These are phyloP conservation scores for Caenorhabditis remanei DNA, from an alignment of 1,140 invertebrate species.

Conservation along the genomic window DNA sequence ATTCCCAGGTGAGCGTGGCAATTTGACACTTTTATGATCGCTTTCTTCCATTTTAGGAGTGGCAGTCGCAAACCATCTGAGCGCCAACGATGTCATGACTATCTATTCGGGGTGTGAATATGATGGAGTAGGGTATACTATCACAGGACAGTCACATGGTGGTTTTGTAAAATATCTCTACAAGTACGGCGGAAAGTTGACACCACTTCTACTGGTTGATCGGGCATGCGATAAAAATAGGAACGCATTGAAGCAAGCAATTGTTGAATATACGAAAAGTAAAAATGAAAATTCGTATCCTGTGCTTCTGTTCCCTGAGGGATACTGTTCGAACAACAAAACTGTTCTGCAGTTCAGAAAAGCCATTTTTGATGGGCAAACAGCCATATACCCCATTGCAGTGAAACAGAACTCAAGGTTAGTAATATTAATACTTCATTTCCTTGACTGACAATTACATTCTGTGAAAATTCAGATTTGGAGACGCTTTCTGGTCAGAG, in stretches of 20 bases:
- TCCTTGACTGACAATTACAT: no score
- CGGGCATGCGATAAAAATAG: neutral
- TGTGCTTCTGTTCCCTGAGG: constrained; percentile 66
- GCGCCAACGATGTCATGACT: constrained; percentile 64
- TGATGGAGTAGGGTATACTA: constrained; percentile 62
- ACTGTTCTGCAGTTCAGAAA: constrained; percentile 66
- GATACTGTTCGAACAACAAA: constrained; percentile 64
- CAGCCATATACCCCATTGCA: constrained; percentile 64
- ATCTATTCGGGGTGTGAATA: constrained; percentile 65
- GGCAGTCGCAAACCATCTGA: constrained; percentile 64
- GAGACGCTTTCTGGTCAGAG: constrained; percentile 64
- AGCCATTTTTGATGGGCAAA: constrained; percentile 59
- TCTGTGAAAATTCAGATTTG: constrained; percentile 55
- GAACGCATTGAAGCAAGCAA: neutral
- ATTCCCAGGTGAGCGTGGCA: neutral
- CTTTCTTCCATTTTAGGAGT: constrained; percentile 48
- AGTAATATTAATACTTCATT: neutral
- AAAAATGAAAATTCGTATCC: constrained; percentile 45
- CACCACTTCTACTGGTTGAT: constrained; percentile 36
- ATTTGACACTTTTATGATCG: neutral
- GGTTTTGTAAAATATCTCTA: constrained; percentile 60
- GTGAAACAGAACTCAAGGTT: constrained; percentile 62
- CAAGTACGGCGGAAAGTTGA: constrained; percentile 57
- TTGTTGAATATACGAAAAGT: constrained; percentile 37
- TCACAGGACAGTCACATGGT: constrained; percentile 65